Base-by-base conservation (phyloP, 2,888 invertebrate genomes). In the Hydriomena furcata region DNA sequence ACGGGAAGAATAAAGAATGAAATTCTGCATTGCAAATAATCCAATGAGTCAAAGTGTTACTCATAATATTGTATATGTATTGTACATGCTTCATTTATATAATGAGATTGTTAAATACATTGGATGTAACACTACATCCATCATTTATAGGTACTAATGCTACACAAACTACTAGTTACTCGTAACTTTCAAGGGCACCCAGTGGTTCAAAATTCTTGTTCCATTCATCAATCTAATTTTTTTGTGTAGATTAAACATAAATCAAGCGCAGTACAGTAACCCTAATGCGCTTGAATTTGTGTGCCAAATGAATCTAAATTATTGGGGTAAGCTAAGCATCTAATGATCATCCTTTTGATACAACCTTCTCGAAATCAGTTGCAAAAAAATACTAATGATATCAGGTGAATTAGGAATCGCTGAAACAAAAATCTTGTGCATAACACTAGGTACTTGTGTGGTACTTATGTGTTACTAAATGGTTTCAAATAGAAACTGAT, bases 1-100 rank as follows among this genome's bases (percentile, higher is more conserved):
- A 65, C 55, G 61, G 53, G 71, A 75, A 56, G 32, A 53, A 54
- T 51, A 49, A 44, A 36, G 31, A 52, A 44, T 35, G 31, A 58
- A 54, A 41, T 51, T 53, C 25, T 30, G 49, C 31, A 40, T 42
- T 52, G 32, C 21, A 25, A 40, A 52, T 27, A 43, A 43, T 43
- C 32, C 24, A 8, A 20, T 43, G 40, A 44, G 38, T 51, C 32
- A 38, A 41, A 35, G 7, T 25, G 5, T 41, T 48, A 30, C 11
- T 36, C 41, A 42, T 36, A 3, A 17, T 17, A 17, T 17, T 17
- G 17, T 17, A 17, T 17, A 17, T 3, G n/a, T 3, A 17, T 17
- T 17, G 17, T 2, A 17, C 17, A 17, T 4, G 2, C 17, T 3
- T 17, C 17, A 17, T 17, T 2, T 17, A 17, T 17, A 17, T n/a